Percentiles rank a stretch among this genome's conserved stretches.
phyloP scores from a whole-genome alignment of 2,888 invertebrate species.

The Platycheirus rosarum region DNA sequence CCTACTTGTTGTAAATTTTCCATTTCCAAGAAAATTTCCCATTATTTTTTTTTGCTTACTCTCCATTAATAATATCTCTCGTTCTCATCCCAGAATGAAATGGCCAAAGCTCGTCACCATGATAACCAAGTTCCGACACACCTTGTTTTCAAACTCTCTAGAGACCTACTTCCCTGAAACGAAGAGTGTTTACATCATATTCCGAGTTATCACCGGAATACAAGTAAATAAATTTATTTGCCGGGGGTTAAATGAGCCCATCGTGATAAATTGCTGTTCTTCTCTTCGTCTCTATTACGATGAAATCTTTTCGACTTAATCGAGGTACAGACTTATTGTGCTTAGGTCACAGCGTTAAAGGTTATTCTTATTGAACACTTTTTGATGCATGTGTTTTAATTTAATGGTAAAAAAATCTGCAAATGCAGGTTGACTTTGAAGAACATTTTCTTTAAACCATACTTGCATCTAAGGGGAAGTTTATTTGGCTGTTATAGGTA shows the following conservation, averaged over 20 bases:
- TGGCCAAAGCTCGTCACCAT: constrained; percentile 31
- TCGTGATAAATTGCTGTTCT: constrained; percentile 35
- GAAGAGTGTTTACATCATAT: constrained; percentile 39
- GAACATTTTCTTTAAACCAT: too few species aligned
- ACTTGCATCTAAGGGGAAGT: too few species aligned
- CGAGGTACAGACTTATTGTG: not conserved
- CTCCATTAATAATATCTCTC: not conserved
- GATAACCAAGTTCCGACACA: constrained; percentile 53
- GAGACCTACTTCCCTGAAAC: constrained; percentile 49
- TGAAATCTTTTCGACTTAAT: constrained; percentile 24
- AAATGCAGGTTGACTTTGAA: too few species aligned
- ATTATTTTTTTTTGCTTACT: constrained; percentile 12
- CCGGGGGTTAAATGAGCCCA: constrained; percentile 36
- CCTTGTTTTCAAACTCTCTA: constrained; percentile 62
- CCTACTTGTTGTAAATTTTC: not conserved
- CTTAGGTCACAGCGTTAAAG: not conserved
- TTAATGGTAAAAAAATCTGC: too few species aligned
- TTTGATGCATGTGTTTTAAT: too few species aligned
- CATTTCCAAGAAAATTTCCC: constrained; percentile 10
- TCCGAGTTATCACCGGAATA: constrained; percentile 52
- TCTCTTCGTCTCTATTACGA: constrained; percentile 33
- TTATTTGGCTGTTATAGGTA: too few species aligned
- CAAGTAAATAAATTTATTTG: constrained; percentile 33
- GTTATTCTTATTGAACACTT: too few species aligned
- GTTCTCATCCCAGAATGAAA: constrained; percentile 13